A percentile compares a stretch with the other conserved stretches of the same genome.
phyloP scores from a whole-genome alignment of 2,888 invertebrate genomes.

The Zygaena filipendulae region DNA sequence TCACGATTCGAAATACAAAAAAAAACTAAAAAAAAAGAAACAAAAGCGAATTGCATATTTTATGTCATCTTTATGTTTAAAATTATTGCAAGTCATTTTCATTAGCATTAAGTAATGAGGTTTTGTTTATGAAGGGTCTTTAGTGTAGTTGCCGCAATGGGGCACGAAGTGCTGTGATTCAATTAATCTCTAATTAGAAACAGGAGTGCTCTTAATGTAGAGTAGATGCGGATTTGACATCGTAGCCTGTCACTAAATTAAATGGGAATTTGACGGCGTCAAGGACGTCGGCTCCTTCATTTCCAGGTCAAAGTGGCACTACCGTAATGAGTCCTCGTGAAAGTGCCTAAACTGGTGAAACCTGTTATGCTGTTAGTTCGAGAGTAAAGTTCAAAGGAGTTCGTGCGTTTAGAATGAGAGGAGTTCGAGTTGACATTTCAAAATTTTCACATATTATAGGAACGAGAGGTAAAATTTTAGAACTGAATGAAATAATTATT shows the following conservation, averaged over 20 bases:
- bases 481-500: no score
- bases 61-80: no score
- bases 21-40: neutral
- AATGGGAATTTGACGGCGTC: conserved; percentile 55
- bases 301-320: conserved; percentile 54
- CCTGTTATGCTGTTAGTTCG: no score
- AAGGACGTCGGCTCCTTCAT: conserved; percentile 31
- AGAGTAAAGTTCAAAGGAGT: no score
- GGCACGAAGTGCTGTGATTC: conserved; percentile 46
- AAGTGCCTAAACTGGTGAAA: no score
- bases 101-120: no score
- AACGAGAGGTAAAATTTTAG: no score
- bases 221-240: conserved; percentile 52
- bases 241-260: conserved; percentile 45
- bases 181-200: conserved; percentile 63
- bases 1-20: neutral
- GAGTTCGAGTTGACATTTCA: no score
- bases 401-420: no score
- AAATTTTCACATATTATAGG: no score
- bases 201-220: conserved; percentile 62
- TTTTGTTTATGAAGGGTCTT: conserved; percentile 1
- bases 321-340: no score
- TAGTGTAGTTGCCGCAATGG: conserved; percentile 16
- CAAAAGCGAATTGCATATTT: neutral
- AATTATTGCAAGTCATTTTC: no score